phyloP scores from a whole-genome alignment of 2,888 invertebrate species.

The Unio delphinus region DNA sequence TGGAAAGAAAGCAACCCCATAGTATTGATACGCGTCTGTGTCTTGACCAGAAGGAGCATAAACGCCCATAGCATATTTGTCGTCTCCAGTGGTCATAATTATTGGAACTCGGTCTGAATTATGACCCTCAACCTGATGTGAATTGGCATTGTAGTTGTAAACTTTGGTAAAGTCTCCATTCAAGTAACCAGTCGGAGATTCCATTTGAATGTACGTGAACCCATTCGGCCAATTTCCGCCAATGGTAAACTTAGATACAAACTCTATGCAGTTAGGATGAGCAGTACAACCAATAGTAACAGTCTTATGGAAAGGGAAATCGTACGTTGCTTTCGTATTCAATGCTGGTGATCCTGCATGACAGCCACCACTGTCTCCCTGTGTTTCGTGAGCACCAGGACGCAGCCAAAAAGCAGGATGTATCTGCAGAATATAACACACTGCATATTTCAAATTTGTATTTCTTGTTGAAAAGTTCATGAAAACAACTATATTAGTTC shows the following conservation, averaged over 20 bases:
- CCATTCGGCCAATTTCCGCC: conserved; percentile 30
- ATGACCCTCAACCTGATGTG: conserved; percentile 9
- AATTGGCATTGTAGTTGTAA: conserved; percentile 15
- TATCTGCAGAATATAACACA: conserved; percentile 9
- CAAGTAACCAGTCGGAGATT: conserved; percentile 34
- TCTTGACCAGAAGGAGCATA: conserved; percentile 28
- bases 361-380: conserved; percentile 1
- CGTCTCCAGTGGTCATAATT: conserved; percentile 19
- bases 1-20: conserved; percentile 8
- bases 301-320: conserved; percentile 25
- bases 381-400: conserved; percentile 12
- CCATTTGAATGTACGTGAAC: conserved; percentile 20
- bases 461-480: too few species aligned
- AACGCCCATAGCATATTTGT: conserved; percentile 31
- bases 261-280: conserved; percentile 23
- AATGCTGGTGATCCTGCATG: conserved; percentile 13
- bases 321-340: conserved; percentile 21
- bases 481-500: too few species aligned
- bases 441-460: background rate
- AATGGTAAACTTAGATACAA: conserved; percentile 28
- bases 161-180: conserved; percentile 22
- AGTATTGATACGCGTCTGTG: conserved; percentile 13
- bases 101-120: conserved; percentile 14
- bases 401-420: conserved; percentile 30
- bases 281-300: conserved; percentile 30